Evolutionary conservation across 2,888 invertebrate species (phyloP).

Genomic region (Limnephilus rhombicus): DNA sequence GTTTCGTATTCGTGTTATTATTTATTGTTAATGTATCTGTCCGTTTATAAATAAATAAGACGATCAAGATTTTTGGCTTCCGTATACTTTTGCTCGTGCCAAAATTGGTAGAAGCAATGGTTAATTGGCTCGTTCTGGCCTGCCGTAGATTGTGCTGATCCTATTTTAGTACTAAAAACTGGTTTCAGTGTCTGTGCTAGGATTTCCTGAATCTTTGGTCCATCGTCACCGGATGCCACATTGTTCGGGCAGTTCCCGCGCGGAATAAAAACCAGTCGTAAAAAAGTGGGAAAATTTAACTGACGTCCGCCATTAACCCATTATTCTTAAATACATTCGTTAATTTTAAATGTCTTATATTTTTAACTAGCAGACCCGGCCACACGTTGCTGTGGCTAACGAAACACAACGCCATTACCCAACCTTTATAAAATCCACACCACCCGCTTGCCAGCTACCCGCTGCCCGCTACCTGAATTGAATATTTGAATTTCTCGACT

Average conservation of each 20-base stretch:
- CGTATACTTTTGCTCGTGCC: not conserved
- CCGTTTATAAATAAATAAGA: too few species aligned
- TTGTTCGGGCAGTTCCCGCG: slow-evolving; percentile 11
- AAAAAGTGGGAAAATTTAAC: slow-evolving; percentile 15
- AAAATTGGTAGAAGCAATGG: not conserved
- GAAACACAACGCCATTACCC: too few species aligned
- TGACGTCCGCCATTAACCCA: not conserved
- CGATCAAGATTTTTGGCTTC: not conserved
- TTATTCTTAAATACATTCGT: not conserved
- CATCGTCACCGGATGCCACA: slow-evolving; percentile 13
- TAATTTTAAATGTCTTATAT: not conserved
- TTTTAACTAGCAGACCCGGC: too few species aligned
- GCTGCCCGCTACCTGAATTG: too few species aligned
- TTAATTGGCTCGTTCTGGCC: not conserved
- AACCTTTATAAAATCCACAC: too few species aligned
- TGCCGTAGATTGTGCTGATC: not conserved
- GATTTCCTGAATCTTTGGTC: slow-evolving; percentile 15
- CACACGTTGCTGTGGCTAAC: too few species aligned
- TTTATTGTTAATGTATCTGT: too few species aligned
- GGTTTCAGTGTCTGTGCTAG: not conserved
- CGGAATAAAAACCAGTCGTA: not conserved
- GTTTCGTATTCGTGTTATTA: too few species aligned
- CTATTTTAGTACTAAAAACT: not conserved
- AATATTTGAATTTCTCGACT: too few species aligned
- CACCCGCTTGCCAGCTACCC: too few species aligned